phyloP scores from a whole-genome alignment of 2,888 invertebrate species.

The Sphaerophoria rueppellii region DNA sequence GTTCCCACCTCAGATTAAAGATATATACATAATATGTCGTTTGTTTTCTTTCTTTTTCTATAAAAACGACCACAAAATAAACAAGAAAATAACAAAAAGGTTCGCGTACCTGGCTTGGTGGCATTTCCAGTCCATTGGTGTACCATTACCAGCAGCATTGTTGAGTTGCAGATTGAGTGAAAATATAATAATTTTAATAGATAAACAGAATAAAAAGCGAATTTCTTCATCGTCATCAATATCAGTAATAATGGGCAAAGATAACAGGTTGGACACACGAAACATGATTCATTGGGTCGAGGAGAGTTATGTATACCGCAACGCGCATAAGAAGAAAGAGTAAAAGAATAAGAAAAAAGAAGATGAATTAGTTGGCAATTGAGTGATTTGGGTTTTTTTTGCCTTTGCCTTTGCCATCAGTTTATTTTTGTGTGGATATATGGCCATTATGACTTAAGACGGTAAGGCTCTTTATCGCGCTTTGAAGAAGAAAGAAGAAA shows the following conservation, averaged over 20 bases:
- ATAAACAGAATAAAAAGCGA: too few species aligned
- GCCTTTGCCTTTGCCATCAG: too few species aligned
- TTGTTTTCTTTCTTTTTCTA: not conserved
- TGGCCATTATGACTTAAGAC: too few species aligned
- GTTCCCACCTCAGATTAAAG: constrained; percentile 72
- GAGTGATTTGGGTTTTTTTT: not conserved
- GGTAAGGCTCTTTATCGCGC: too few species aligned
- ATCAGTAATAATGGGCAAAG: too few species aligned
- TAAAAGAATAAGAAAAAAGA: not conserved
- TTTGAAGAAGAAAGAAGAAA: too few species aligned
- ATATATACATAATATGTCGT: not conserved
- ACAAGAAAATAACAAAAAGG: constrained; percentile 30
- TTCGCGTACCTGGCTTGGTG: constrained; percentile 46
- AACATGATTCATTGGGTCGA: not conserved
- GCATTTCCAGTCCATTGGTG: constrained; percentile 61
- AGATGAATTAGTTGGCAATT: not conserved
- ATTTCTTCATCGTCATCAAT: too few species aligned
- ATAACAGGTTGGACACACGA: too few species aligned
- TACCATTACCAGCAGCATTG: constrained; percentile 4
- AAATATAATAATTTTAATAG: too few species aligned
- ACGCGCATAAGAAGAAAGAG: not conserved
- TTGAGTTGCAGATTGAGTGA: constrained; percentile 22
- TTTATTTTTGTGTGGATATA: not conserved
- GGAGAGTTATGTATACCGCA: not conserved
- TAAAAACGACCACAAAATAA: constrained; percentile 19